phyloP scores from a whole-genome alignment of 2,797 vertebrate genomes.

The Anguilla anguilla region DNA sequence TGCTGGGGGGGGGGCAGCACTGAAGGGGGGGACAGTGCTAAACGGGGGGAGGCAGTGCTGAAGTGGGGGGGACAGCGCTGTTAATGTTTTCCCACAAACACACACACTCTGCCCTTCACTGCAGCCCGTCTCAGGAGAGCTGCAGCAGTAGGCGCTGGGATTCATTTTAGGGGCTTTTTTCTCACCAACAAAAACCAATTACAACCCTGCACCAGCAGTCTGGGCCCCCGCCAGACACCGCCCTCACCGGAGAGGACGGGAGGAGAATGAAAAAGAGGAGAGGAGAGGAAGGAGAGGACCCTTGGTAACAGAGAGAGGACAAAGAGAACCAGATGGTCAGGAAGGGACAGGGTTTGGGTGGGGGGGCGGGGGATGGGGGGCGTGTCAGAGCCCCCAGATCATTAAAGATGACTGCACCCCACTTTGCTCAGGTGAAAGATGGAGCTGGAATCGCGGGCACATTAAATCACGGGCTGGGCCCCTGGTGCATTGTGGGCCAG shows the following conservation, averaged over 20 bases:
- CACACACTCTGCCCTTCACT: constrained; percentile 45
- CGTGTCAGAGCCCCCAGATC: background rate
- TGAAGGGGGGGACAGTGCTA: no score
- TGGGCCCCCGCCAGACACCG: constrained; percentile 61
- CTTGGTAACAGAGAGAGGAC: constrained; percentile 29
- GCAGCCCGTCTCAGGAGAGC: constrained; percentile 36
- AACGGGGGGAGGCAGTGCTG: background rate
- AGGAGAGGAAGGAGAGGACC: constrained; percentile 36
- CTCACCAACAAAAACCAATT: constrained; percentile 64
- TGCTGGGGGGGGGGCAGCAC: no score
- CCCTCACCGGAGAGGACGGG: constrained; percentile 30
- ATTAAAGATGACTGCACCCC: background rate
- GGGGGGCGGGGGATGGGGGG: constrained; percentile 18
- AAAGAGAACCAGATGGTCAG: constrained; percentile 34
- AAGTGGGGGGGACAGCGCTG: background rate
- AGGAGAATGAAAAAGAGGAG: background rate
- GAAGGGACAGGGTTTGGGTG: constrained; percentile 24
- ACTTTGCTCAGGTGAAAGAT: background rate
- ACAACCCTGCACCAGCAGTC: constrained; percentile 53
- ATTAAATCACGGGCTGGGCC: background rate
- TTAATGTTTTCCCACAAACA: constrained; percentile 11
- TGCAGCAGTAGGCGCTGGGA: constrained; percentile 29
- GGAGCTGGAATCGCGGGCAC: background rate
- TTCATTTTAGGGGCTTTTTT: constrained; percentile 35
- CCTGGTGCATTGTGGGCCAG: background rate